These are phyloP conservation scores for Bradynema listronoti DNA, from an alignment of 1,140 invertebrate species.

Conservation along the genomic window DNA sequence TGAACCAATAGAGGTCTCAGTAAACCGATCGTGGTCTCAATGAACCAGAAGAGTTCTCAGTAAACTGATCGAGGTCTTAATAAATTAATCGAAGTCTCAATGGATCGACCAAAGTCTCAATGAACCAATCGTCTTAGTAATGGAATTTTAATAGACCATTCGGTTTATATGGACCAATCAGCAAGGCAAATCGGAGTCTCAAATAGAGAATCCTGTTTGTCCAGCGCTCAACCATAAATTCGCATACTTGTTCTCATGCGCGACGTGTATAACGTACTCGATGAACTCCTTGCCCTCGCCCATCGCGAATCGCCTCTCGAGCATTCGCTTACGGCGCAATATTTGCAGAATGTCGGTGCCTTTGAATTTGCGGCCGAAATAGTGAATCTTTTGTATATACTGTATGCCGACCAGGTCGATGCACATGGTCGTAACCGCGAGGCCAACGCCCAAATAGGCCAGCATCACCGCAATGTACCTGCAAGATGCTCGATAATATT, in stretches of 20 bases:
- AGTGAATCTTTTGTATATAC: constrained; percentile 51
- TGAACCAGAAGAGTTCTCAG: too few species aligned
- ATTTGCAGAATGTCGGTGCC: constrained; percentile 57
- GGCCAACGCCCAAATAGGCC: constrained; percentile 53
- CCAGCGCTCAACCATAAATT: neutral
- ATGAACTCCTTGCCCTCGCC: constrained; percentile 55
- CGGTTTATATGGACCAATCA: neutral
- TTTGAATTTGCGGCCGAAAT: constrained; percentile 57
- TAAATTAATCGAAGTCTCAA: too few species aligned
- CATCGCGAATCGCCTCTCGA: constrained; percentile 53
- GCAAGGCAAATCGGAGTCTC: too few species aligned
- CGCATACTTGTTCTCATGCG: constrained; percentile 22
- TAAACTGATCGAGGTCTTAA: too few species aligned
- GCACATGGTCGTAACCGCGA: constrained; percentile 58
- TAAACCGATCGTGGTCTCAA: too few species aligned
- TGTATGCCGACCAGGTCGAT: constrained; percentile 54
- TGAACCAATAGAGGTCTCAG: too few species aligned
- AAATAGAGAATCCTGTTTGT: too few species aligned
- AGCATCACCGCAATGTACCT: constrained; percentile 57
- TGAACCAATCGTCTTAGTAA: constrained; percentile 15
- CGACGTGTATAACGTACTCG: constrained; percentile 34
- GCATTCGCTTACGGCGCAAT: constrained; percentile 54
- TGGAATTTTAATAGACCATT: neutral
- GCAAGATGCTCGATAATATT: constrained; percentile 17
- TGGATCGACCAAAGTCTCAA: too few species aligned